phyloP scores from a whole-genome alignment of 2,797 vertebrate species.

The Austrolebias charrua region DNA sequence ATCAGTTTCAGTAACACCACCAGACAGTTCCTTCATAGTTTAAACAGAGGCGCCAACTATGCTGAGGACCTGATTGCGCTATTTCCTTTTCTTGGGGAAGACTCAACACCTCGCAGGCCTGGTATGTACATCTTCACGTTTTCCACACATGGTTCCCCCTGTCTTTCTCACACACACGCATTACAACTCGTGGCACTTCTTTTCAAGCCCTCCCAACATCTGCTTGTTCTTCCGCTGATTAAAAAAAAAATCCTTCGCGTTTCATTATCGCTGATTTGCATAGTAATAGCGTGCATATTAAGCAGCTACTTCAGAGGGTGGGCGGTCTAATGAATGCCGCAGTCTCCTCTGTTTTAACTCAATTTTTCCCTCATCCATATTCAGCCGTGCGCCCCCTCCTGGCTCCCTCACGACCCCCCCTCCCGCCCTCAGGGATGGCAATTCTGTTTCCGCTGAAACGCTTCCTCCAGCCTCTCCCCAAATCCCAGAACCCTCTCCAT shows the following conservation, averaged over 20 bases:
- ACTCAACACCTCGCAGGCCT: conserved; percentile 60
- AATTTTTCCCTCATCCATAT: conserved; percentile 97
- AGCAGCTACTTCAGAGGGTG: conserved; percentile 95
- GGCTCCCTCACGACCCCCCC: conserved; percentile 69
- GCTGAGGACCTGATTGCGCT: conserved; percentile 55
- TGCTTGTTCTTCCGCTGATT: conserved; percentile 83
- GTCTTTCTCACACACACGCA: conserved; percentile 25
- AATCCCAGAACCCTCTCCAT: conserved; percentile 92
- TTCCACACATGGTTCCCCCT: conserved; percentile 34
- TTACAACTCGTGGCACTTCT: conserved; percentile 64
- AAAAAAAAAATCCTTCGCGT: conserved; percentile 82
- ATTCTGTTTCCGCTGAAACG: conserved; percentile 89
- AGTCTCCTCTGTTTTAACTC: conserved; percentile 96
- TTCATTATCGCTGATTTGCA: conserved; percentile 93
- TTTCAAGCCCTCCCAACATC: conserved; percentile 79
- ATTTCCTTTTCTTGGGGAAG: conserved; percentile 50
- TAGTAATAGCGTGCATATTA: conserved; percentile 99
- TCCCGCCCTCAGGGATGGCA: conserved; percentile 85
- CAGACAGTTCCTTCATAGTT: conserved; percentile 56
- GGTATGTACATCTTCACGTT: conserved; percentile 53
- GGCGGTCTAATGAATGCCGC: conserved; percentile 96
- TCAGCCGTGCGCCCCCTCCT: conserved; percentile 80
- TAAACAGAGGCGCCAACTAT: conserved; percentile 34
- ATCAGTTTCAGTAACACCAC: conserved; percentile 69
- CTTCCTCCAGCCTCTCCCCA: conserved; percentile 85